Evolutionary conservation across 2,113 vertebrate species (phyloP).

Genomic region (Coptodon rendalli): DNA sequence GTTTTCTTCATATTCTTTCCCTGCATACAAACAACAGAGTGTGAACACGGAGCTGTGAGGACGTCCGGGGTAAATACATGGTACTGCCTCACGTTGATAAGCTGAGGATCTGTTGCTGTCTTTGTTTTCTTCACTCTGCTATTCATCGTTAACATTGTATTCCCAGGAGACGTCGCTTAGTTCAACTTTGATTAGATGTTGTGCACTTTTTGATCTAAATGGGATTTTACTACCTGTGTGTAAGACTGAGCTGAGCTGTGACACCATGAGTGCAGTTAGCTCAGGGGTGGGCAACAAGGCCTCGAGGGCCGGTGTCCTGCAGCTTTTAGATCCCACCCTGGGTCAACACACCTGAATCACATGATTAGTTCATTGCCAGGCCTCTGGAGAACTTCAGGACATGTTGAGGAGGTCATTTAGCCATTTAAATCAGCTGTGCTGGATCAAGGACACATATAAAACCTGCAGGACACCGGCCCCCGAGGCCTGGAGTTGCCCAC

Average conservation of each 20-base stretch:
- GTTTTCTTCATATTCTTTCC: neutral
- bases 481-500: neutral
- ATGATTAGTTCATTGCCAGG: accelerated
- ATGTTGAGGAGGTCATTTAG: neutral
- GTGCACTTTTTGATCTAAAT: neutral
- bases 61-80: neutral
- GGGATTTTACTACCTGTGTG: neutral
- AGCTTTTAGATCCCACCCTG: neutral
- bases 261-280: neutral
- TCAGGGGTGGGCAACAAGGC: neutral
- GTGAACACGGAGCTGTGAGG: neutral
- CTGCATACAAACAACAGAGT: neutral
- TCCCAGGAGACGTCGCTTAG: neutral
- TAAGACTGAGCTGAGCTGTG: neutral
- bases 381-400: neutral
- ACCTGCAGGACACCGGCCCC: neutral
- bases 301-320: accelerated
- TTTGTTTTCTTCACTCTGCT: neutral
- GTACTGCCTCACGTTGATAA: neutral
- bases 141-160: neutral
- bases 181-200: neutral
- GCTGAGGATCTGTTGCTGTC: neutral
- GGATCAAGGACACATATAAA: accelerated
- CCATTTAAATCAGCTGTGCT: accelerated
- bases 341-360: neutral